Evolutionary conservation across 2,113 vertebrate species (phyloP).

Genomic region (Synchiropus splendidus): DNA sequence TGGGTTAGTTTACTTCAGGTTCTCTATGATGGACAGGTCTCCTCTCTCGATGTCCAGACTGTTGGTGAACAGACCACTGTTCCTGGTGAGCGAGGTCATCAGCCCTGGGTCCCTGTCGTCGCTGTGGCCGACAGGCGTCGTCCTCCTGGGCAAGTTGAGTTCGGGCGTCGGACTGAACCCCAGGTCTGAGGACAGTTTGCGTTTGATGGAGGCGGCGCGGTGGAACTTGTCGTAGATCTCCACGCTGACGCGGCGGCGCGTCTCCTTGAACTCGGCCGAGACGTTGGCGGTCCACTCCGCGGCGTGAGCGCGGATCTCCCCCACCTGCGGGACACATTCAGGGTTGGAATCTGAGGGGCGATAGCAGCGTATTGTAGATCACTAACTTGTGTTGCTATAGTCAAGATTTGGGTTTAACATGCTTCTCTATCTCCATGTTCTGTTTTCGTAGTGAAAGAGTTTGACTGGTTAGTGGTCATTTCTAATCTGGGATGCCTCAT

Average conservation of each 20-base stretch:
- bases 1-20: constrained; percentile 74
- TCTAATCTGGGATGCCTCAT: no score
- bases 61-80: constrained; percentile 80
- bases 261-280: constrained; percentile 95
- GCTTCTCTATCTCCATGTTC: no score
- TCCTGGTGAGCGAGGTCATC: constrained; percentile 51
- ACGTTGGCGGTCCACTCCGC: constrained; percentile 97
- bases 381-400: no score
- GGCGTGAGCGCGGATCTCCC: constrained; percentile 90
- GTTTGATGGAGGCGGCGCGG: constrained; percentile 88
- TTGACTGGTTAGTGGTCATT: no score
- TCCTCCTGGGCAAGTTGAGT: constrained; percentile 78
- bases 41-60: constrained; percentile 75
- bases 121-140: constrained; percentile 74
- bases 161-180: constrained; percentile 72
- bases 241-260: constrained; percentile 85
- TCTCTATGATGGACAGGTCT: constrained; percentile 81
- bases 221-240: constrained; percentile 97
- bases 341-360: neutral
- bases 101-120: constrained; percentile 45
- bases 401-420: no score
- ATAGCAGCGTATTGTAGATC: neutral
- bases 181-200: constrained; percentile 88
- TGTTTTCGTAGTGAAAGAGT: no score
- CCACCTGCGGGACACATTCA: constrained; percentile 67